Evolutionary conservation across 2,888 invertebrate species (phyloP), one percentile per base, ranked within the genome.

Genomic region (Diarsia brunnea): DNA sequence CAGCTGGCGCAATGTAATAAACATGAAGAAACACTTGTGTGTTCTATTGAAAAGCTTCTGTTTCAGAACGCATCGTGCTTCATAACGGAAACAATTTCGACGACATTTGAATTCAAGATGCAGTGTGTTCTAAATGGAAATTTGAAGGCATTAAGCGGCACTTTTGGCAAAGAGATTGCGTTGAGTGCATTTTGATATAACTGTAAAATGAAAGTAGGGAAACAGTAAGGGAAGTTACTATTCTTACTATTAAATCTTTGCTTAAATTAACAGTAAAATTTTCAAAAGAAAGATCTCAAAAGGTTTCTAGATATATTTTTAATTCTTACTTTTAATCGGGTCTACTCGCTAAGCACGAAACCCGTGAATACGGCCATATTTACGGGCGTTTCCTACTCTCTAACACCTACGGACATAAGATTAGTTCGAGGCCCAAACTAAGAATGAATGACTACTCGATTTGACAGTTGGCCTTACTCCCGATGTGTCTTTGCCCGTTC

Each of bases 71-170:
- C 64, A 73, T 66, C 45, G 58, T 58, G 72, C 79, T 79, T 75
- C 78, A 85, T 82, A 82, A 78, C 61, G 63, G 78, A 70, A 73
- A 78, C 65, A 85, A 82, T 82, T 85, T 82, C 88, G 85, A 88
- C 81, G 89, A 88, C 85, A 84, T 87, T 87, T 88, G 86, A 87
- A 85, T 87, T 88, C 82, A 87, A 87, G 87, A 82, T 86, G 84
- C 88, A 87, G 68, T 84, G 89, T 90, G 91, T 91, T 92, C 92
- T 92, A 91, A 91, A 93, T 92, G 92, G 89, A 90, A 92, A 92
- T 92, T 90, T 75, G 79, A 85, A 78, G 83, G 88, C 85, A 89
- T 88, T 87, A 85, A 82, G 81, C 77, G 82, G 82, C 82, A 82
- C 79, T 86, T 76, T 83, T 75, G 75, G 87, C 68, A 55, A 71